A percentile compares a stretch with the other conserved stretches of the same genome.
phyloP scores from a whole-genome alignment of 92 coral and sea anemone species.

The Umimayanthus kanabou region DNA sequence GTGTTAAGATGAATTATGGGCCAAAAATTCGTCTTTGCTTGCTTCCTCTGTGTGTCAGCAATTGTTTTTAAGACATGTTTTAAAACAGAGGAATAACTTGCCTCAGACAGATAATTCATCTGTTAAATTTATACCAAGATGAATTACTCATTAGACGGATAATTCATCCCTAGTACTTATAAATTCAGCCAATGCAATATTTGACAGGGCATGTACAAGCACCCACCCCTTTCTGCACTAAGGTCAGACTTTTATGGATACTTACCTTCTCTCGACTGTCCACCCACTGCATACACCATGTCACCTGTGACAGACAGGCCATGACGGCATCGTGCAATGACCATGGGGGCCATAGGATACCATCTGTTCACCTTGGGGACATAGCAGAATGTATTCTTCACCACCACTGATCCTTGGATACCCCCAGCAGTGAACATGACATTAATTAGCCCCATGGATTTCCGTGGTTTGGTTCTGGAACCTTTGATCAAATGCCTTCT shows the following conservation, averaged over 20 bases:
- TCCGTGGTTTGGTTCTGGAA: constrained; percentile 84
- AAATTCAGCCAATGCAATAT: no score
- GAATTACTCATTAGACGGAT: no score
- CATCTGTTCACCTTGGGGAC: constrained; percentile 85
- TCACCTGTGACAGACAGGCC: constrained; percentile 96
- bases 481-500: constrained; percentile 92
- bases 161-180: no score
- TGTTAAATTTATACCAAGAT: no score
- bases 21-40: no score
- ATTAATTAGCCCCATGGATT: constrained; percentile 91
- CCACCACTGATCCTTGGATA: constrained; percentile 89
- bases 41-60: no score
- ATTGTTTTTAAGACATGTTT: no score
- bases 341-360: constrained; percentile 88
- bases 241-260: neutral
- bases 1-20: no score
- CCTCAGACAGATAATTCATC: no score
- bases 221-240: no score
- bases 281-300: constrained; percentile 99
- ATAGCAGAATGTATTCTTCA: constrained; percentile 88
- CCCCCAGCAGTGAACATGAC: constrained; percentile 99
- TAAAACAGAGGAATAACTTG: no score
- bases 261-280: constrained; percentile 97
- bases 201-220: no score
- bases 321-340: constrained; percentile 92